These are phyloP conservation scores for Palythoa grandis DNA, from an alignment of 92 coral and sea anemone genomes.

Conservation along the genomic window DNA sequence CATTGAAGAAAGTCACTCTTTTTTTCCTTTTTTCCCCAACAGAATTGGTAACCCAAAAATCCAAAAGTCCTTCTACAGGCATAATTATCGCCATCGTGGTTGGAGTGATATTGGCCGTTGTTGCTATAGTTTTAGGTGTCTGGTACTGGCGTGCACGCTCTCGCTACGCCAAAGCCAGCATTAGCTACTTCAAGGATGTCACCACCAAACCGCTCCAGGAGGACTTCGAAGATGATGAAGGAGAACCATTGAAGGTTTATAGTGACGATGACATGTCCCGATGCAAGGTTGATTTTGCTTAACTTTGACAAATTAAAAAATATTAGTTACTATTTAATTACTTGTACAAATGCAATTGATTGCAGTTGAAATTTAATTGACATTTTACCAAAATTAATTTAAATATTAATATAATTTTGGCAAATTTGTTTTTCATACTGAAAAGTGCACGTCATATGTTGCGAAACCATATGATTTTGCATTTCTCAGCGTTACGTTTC, in stretches of 20 bases:
- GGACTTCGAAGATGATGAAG: slow-evolving; percentile 16
- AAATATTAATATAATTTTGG: not conserved
- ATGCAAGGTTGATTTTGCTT: slow-evolving; percentile 41
- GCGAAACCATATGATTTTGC: not conserved
- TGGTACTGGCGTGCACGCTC: slow-evolving; percentile 41
- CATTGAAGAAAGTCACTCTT: not conserved
- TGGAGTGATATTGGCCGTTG: not conserved
- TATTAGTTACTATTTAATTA: not conserved
- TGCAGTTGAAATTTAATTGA: not conserved
- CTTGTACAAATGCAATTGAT: not conserved
- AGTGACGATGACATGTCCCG: slow-evolving; percentile 8
- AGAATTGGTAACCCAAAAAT: not conserved
- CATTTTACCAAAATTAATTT: not conserved
- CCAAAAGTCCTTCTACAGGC: not conserved
- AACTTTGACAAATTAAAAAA: not conserved
- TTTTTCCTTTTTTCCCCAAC: not conserved
- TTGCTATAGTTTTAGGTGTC: not conserved
- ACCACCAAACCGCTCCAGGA: slow-evolving; percentile 32
- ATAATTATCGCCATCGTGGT: not conserved
- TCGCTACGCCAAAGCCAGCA: slow-evolving; percentile 27
- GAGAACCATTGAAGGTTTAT: slow-evolving; percentile 3
- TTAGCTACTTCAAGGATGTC: slow-evolving; percentile 36
- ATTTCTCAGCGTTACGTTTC: not conserved
- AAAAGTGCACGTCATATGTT: not conserved
- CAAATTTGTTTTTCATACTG: not conserved